Conservation (phyloP, 2,797 vertebrate genomes). For the Perodicticus potto region DNA sequence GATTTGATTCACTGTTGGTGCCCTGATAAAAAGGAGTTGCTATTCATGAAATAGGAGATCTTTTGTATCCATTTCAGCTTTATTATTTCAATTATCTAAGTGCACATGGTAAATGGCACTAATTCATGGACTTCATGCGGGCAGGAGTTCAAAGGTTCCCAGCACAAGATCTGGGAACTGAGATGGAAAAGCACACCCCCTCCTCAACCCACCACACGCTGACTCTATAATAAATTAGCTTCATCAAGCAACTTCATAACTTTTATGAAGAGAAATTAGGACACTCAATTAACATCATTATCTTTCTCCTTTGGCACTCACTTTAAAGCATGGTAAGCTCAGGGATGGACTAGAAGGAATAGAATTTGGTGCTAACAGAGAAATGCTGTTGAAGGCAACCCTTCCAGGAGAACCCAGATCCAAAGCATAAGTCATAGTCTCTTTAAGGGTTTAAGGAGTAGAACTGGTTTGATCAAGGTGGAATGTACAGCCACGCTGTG, state of each 20-base stretch:
- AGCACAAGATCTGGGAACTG: conserved; percentile 73
- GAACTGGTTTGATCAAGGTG: neutral
- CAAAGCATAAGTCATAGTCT: neutral
- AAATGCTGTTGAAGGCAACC: neutral
- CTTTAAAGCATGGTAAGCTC: neutral
- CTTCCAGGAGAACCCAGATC: neutral
- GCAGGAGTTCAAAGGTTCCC: conserved; percentile 80
- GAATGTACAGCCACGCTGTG: neutral
- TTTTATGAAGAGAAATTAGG: conserved; percentile 74
- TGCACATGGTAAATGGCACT: conserved; percentile 66
- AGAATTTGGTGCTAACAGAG: neutral
- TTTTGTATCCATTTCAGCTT: conserved; percentile 74
- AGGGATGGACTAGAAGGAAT: neutral
- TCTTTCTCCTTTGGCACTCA: neutral
- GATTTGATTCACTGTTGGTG: neutral
- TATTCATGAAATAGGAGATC: conserved; percentile 61
- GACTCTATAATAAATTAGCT: conserved; percentile 86
- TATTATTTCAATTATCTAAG: conserved; percentile 77
- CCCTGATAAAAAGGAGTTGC: neutral
- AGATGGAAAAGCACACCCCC: conserved; percentile 70
- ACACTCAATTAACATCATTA: conserved; percentile 61
- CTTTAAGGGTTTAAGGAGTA: neutral
- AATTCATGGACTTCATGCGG: conserved; percentile 71
- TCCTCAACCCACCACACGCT: neutral
- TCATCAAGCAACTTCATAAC: conserved; percentile 48